Evolutionary conservation across 1,140 invertebrate genomes (phyloP).

Genomic region (Caerostris extrusa): DNA sequence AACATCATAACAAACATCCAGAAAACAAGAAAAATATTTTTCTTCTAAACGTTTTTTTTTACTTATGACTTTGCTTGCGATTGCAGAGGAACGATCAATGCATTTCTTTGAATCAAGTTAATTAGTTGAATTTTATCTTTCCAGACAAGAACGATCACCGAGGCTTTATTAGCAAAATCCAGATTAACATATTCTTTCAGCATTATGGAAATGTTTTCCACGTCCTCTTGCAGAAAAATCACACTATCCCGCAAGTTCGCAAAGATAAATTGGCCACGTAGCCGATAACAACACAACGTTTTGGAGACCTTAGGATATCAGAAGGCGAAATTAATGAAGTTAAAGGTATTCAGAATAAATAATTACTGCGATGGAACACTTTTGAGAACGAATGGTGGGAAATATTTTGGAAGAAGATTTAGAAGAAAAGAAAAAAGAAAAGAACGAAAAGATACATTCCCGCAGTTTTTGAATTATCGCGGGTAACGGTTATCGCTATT

Average conservation of each 20-base stretch:
- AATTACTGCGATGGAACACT: constrained; percentile 20
- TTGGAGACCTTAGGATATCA: neutral
- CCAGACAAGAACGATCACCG: no score
- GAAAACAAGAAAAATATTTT: no score
- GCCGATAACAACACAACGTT: constrained; percentile 33
- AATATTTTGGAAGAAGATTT: no score
- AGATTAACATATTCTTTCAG: no score
- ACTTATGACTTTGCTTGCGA: no score
- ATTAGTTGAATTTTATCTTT: no score
- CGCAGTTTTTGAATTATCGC: neutral
- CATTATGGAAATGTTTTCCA: no score
- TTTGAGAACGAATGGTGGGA: neutral
- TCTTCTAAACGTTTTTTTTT: no score
- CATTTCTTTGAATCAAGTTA: no score
- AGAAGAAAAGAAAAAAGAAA: neutral
- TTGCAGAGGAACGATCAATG: no score
- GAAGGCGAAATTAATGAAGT: constrained; percentile 56
- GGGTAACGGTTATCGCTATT: constrained; percentile 30
- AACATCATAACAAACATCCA: no score
- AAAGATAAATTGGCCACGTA: constrained; percentile 14
- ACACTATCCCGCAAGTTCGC: neutral
- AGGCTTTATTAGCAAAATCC: no score
- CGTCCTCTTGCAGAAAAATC: neutral
- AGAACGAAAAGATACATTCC: neutral
- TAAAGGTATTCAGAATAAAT: constrained; percentile 63